phyloP scores from a whole-genome alignment of 2,888 invertebrate genomes.

The Trissolcus brochymenae region DNA sequence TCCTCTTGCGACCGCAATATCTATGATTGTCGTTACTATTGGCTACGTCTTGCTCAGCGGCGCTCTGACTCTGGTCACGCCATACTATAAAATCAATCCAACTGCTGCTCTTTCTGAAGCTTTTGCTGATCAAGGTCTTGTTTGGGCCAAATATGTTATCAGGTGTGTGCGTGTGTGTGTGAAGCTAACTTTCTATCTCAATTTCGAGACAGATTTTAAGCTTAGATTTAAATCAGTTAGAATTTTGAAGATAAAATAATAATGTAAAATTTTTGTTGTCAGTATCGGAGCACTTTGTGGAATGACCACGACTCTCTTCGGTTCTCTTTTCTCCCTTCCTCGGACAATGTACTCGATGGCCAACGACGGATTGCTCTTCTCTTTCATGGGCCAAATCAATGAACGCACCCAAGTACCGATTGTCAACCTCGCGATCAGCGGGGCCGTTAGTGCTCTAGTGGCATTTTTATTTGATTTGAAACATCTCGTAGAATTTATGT shows the following conservation, averaged over 20 bases:
- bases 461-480: constrained; percentile 92
- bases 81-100: constrained; percentile 84
- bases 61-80: constrained; percentile 89
- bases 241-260: neutral
- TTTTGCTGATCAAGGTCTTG: constrained; percentile 84
- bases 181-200: neutral
- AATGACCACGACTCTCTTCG: constrained; percentile 93
- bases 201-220: neutral
- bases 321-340: constrained; percentile 90
- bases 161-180: constrained; percentile 60
- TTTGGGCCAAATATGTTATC: constrained; percentile 87
- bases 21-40: constrained; percentile 87
- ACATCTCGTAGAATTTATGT: constrained; percentile 95
- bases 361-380: constrained; percentile 89
- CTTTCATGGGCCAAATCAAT: constrained; percentile 86
- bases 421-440: constrained; percentile 86
- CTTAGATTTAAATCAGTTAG: neutral
- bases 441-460: constrained; percentile 85
- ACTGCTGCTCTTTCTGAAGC: constrained; percentile 89
- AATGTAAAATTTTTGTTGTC: constrained; percentile 5
- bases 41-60: constrained; percentile 89
- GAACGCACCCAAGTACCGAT: constrained; percentile 89
- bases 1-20: constrained; percentile 88
- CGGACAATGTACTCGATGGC: constrained; percentile 95
- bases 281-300: constrained; percentile 91